These are phyloP conservation scores for Lathronympha strigana DNA, from an alignment of 2,888 invertebrate species.

Conservation along the genomic window DNA sequence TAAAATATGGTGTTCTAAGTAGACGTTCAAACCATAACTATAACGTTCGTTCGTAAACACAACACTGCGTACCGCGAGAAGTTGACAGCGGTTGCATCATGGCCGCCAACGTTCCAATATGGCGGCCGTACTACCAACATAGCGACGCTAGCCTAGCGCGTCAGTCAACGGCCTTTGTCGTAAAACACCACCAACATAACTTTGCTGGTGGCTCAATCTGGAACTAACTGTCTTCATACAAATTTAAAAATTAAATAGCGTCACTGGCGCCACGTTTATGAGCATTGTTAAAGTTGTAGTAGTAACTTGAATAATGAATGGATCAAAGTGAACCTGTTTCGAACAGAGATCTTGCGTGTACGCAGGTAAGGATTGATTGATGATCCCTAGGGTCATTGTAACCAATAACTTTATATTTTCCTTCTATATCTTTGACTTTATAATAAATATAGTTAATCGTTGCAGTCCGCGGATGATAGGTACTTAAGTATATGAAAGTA, in stretches of 20 bases:
- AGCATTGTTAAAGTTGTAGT: slow-evolving; percentile 34
- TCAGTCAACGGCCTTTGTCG: slow-evolving; percentile 67
- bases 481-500: no score
- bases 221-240: slow-evolving; percentile 12
- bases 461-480: neutral
- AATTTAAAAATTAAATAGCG: neutral
- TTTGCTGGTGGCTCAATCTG: slow-evolving; percentile 14
- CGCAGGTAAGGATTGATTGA: slow-evolving; percentile 36
- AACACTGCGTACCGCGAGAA: slow-evolving; percentile 65
- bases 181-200: slow-evolving; percentile 20
- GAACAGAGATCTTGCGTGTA: slow-evolving; percentile 28
- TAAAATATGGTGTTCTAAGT: slow-evolving; percentile 48
- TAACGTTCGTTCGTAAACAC: slow-evolving; percentile 70
- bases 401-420: neutral
- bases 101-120: slow-evolving; percentile 57
- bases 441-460: neutral
- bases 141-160: slow-evolving; percentile 48
- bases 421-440: neutral
- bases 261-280: neutral
- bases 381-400: slow-evolving; percentile 33
- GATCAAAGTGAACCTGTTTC: slow-evolving; percentile 62
- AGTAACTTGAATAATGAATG: slow-evolving; percentile 60
- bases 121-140: slow-evolving; percentile 51
- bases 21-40: slow-evolving; percentile 73
- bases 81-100: slow-evolving; percentile 55